These are phyloP conservation scores for Lottia gigantea DNA, from an alignment of 2,888 invertebrate species.

Conservation along the genomic window DNA sequence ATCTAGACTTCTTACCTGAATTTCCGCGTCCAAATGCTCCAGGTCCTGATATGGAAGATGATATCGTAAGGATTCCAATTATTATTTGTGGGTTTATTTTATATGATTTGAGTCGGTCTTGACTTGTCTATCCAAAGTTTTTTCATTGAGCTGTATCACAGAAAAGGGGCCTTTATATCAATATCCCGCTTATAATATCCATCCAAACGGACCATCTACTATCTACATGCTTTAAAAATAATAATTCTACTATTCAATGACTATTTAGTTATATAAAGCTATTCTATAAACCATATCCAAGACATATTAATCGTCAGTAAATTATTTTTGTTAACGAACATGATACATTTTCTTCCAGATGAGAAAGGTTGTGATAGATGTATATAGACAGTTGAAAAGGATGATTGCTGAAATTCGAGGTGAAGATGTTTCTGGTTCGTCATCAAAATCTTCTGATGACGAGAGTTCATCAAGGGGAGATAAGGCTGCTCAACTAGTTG, in stretches of 20 bases:
- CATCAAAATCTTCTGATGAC: slow-evolving; percentile 19
- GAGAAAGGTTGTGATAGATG: slow-evolving; percentile 68
- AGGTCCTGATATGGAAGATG: neutral
- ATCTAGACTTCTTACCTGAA: slow-evolving; percentile 18
- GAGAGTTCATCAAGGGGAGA: slow-evolving; percentile 26
- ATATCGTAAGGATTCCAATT: neutral
- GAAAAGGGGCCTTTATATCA: no score
- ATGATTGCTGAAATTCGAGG: slow-evolving; percentile 57
- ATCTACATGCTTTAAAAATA: no score
- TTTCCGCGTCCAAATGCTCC: slow-evolving; percentile 16
- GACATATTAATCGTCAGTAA: no score
- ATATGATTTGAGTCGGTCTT: no score
- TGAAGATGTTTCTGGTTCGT: slow-evolving; percentile 12
- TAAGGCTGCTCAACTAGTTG: slow-evolving; percentile 23
- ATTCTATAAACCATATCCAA: no score
- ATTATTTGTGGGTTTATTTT: no score
- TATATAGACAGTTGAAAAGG: slow-evolving; percentile 67
- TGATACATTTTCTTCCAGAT: slow-evolving; percentile 52
- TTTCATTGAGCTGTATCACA: no score
- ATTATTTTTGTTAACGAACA: neutral
- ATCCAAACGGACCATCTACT: no score
- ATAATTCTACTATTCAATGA: no score
- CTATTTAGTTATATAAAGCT: no score
- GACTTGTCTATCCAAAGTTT: no score
- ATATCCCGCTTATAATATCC: no score